Conservation (phyloP, 1,140 invertebrate species). For the Bacillus rossius region DNA sequence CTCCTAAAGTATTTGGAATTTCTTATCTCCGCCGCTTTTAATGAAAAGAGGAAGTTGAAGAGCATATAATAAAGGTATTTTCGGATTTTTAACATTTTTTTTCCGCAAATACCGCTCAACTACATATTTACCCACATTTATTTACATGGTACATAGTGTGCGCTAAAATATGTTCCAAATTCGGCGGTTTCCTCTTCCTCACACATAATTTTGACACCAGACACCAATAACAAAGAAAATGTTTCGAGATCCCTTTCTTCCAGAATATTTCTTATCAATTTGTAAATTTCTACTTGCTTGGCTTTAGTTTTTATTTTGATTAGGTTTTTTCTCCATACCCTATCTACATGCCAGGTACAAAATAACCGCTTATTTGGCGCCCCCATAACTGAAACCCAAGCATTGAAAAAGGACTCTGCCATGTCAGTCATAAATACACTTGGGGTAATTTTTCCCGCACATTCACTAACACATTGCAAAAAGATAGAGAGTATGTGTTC, state of each 20-base stretch:
- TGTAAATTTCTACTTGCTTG: not conserved
- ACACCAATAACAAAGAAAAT: not conserved
- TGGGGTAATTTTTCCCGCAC: not conserved
- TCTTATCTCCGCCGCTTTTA: no score
- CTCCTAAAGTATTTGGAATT: no score
- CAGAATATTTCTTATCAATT: not conserved
- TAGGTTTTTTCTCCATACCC: slow-evolving; percentile 7
- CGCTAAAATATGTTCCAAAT: slow-evolving; percentile 9
- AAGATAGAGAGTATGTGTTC: slow-evolving; percentile 7
- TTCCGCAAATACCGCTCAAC: no score
- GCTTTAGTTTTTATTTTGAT: not conserved
- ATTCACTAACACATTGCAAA: slow-evolving; percentile 3
- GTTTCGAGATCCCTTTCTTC: not conserved
- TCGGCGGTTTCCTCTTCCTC: not conserved
- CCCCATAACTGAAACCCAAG: slow-evolving; percentile 13
- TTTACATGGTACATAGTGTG: not conserved
- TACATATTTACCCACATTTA: slow-evolving; percentile 13
- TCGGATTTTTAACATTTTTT: no score
- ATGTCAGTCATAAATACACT: slow-evolving; percentile 17
- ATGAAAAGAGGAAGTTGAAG: no score
- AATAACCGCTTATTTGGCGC: not conserved
- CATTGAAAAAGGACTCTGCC: slow-evolving; percentile 11
- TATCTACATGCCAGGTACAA: slow-evolving; percentile 16
- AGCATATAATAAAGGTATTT: no score
- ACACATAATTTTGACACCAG: not conserved